phyloP scores from a whole-genome alignment of 2,888 invertebrate species.

The Endomychus coccineus region DNA sequence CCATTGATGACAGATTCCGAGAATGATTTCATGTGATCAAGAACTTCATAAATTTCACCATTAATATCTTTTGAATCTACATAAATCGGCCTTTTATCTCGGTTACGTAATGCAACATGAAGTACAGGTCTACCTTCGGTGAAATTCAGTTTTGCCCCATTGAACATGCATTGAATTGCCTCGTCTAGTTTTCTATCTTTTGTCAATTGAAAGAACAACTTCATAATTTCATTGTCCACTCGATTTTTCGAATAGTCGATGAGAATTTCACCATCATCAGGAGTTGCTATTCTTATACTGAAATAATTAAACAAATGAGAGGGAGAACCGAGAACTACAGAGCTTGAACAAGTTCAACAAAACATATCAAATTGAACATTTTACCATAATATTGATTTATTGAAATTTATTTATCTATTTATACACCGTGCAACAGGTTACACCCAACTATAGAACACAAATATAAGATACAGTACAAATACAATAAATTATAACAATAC shows the following conservation, averaged over 20 bases:
- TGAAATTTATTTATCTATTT: too few relatives aligned
- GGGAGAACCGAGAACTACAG: too few relatives aligned
- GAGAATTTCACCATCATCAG: conserved; percentile 82
- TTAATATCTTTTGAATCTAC: conserved; percentile 87
- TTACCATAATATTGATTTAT: too few relatives aligned
- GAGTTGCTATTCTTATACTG: conserved; percentile 69
- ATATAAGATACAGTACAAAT: too few relatives aligned
- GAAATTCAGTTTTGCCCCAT: conserved; percentile 93
- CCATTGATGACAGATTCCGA: conserved; percentile 67
- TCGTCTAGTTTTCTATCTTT: conserved; percentile 73
- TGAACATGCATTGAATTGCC: conserved; percentile 85
- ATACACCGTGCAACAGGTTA: too few relatives aligned
- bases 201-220: conserved; percentile 74
- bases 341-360: too few relatives aligned
- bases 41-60: conserved; percentile 84
- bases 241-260: conserved; percentile 97
- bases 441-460: too few relatives aligned
- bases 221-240: conserved; percentile 68
- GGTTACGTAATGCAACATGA: conserved; percentile 89
- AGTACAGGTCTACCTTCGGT: conserved; percentile 95
- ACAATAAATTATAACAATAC: too few relatives aligned
- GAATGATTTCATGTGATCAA: conserved; percentile 93
- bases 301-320: conserved; percentile 19
- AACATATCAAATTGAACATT: too few relatives aligned
- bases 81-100: conserved; percentile 66